Conservation (phyloP, 2,113 vertebrate genomes). For the Notothenia rossii region DNA sequence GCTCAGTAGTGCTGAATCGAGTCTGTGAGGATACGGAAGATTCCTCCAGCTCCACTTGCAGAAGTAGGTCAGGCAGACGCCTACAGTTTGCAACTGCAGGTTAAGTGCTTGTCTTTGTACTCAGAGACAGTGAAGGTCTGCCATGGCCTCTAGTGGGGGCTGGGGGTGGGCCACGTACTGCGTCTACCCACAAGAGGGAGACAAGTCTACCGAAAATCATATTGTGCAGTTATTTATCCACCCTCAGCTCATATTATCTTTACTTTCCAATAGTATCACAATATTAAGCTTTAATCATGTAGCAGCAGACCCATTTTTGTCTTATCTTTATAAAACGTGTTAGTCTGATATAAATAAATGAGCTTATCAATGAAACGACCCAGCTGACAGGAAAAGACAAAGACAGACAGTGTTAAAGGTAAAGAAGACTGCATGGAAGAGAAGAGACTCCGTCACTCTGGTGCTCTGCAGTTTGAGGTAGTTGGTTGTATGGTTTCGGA, state of each 20-base stretch:
- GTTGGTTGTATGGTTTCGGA: slow-evolving; percentile 91
- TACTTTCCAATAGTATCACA: not conserved
- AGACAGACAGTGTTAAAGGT: slow-evolving; percentile 7
- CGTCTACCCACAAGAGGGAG: slow-evolving; percentile 78
- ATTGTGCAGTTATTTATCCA: slow-evolving; percentile 6
- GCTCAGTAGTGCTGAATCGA: slow-evolving; percentile 51
- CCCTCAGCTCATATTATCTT: not conserved
- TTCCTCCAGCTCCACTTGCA: slow-evolving; percentile 65
- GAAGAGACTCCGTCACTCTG: slow-evolving; percentile 44
- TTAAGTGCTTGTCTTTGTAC: slow-evolving; percentile 81
- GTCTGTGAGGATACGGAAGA: slow-evolving; percentile 70
- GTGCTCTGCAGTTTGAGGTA: slow-evolving; percentile 88
- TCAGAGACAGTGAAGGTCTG: slow-evolving; percentile 67
- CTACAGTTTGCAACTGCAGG: slow-evolving; percentile 77
- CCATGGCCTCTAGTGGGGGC: slow-evolving; percentile 51
- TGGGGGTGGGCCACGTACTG: slow-evolving; percentile 47
- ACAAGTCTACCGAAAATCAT: slow-evolving; percentile 65
- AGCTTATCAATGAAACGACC: not conserved
- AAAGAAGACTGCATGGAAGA: slow-evolving; percentile 14
- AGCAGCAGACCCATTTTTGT: not conserved
- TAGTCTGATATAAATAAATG: not conserved
- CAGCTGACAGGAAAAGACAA: not conserved
- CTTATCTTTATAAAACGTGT: not conserved
- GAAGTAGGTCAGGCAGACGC: slow-evolving; percentile 81
- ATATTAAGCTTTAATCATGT: slow-evolving; percentile 10